Percentiles rank a stretch among this genome's conserved stretches.
These are phyloP conservation scores for Orthosia gracilis DNA, from an alignment of 2,888 invertebrate genomes.

Conservation along the genomic window DNA sequence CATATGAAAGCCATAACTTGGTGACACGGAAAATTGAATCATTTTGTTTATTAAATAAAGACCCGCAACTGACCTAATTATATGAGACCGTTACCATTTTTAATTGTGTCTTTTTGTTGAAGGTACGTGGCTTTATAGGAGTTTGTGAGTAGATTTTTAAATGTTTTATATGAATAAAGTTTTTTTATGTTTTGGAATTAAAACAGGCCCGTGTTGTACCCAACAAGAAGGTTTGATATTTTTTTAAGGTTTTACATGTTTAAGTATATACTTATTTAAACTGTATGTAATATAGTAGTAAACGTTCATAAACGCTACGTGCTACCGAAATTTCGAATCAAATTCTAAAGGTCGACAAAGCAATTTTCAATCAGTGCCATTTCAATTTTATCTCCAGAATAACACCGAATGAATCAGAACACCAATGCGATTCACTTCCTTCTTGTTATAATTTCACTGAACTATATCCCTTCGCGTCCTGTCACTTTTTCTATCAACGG, in stretches of 20 bases:
- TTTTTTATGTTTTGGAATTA: not conserved
- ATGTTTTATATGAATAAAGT: constrained; percentile 3
- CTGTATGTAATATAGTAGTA: too few species aligned
- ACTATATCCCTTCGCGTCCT: constrained; percentile 36
- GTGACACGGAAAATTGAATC: constrained; percentile 88
- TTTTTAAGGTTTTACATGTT: not conserved
- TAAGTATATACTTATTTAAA: too few species aligned
- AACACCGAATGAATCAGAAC: constrained; percentile 32
- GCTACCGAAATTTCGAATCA: not conserved
- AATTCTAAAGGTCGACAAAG: too few species aligned
- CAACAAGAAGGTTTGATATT: not conserved
- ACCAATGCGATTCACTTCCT: constrained; percentile 21
- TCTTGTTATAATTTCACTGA: constrained; percentile 34
- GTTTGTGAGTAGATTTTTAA: constrained; percentile 48
- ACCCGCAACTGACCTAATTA: constrained; percentile 83
- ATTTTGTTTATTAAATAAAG: constrained; percentile 86
- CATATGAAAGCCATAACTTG: constrained; percentile 87
- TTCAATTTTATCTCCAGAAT: constrained; percentile 23
- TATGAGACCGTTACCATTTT: constrained; percentile 66
- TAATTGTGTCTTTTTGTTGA: constrained; percentile 71
- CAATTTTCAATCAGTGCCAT: constrained; percentile 19
- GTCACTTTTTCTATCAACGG: constrained; percentile 66
- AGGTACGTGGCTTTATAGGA: constrained; percentile 72
- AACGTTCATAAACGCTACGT: not conserved
- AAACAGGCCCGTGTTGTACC: not conserved